Evolutionary conservation across 2,113 vertebrate species (phyloP).

Genomic region (Merops nubicus): DNA sequence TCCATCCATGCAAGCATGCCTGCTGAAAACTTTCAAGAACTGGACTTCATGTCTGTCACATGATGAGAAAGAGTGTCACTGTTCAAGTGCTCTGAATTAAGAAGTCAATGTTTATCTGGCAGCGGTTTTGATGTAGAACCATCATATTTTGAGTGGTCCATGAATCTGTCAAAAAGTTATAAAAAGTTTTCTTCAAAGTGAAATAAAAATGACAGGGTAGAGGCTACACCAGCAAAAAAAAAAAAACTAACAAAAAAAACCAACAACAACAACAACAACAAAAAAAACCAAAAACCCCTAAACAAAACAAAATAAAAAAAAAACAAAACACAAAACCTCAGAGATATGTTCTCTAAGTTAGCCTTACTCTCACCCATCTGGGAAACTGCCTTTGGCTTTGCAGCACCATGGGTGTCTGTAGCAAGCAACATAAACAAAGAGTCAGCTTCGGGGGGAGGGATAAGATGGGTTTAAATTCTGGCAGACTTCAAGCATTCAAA

Average conservation of each 20-base stretch:
- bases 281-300: too few relatives aligned
- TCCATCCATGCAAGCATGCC: not conserved
- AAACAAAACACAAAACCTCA: too few relatives aligned
- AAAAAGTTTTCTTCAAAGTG: not conserved
- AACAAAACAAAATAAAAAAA: too few relatives aligned
- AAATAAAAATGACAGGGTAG: not conserved
- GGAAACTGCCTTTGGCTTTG: not conserved
- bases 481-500: not conserved
- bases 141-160: not conserved
- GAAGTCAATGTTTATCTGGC: not conserved
- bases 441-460: not conserved
- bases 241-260: too few relatives aligned
- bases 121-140: not conserved
- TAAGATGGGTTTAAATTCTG: not conserved
- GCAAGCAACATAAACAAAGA: not conserved
- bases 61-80: not conserved
- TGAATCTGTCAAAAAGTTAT: not conserved
- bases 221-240: not conserved
- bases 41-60: not conserved
- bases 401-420: not conserved
- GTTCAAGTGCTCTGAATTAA: not conserved
- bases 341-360: not conserved
- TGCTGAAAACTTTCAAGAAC: not conserved
- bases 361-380: not conserved
- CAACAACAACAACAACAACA: too few relatives aligned